Conservation (phyloP, 2,888 invertebrate species). For the Papilio elwesi region DNA sequence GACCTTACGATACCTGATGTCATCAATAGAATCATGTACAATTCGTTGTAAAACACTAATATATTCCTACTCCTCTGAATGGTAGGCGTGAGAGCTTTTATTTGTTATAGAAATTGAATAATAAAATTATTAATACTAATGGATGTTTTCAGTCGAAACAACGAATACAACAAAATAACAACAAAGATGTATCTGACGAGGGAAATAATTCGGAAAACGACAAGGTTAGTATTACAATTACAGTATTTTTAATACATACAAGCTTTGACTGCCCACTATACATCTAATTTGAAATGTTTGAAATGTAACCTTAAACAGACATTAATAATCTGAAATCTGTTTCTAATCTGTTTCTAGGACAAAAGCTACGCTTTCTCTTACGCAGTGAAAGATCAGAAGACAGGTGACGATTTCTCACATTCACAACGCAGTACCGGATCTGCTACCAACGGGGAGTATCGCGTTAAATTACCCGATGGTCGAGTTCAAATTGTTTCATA, state of each 20-base stretch:
- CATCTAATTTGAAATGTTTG: not conserved
- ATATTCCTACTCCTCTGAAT: too few relatives aligned
- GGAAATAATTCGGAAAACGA: slow-evolving; percentile 57
- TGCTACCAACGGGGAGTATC: slow-evolving; percentile 87
- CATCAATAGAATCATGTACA: too few relatives aligned
- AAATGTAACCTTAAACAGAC: not conserved
- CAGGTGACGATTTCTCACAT: slow-evolving; percentile 88
- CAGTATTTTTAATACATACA: not conserved
- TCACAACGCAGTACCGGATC: slow-evolving; percentile 85
- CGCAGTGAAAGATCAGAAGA: slow-evolving; percentile 84
- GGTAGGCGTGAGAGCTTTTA: too few relatives aligned
- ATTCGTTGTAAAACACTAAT: too few relatives aligned
- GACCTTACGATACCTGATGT: too few relatives aligned
- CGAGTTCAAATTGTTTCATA: slow-evolving; percentile 87
- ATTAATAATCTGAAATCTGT: slow-evolving; percentile 17
- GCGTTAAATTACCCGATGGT: slow-evolving; percentile 88
- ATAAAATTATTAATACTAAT: not conserved
- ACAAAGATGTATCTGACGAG: slow-evolving; percentile 53
- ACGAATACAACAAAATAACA: slow-evolving; percentile 50
- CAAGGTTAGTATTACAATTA: slow-evolving; percentile 52
- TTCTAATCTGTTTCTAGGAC: slow-evolving; percentile 58
- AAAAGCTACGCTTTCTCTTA: slow-evolving; percentile 87
- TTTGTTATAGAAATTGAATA: too few relatives aligned
- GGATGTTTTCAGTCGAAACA: slow-evolving; percentile 43
- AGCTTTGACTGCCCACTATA: too few relatives aligned